These are phyloP conservation scores for Ibidorhyncha struthersii DNA, from an alignment of 2,113 vertebrate genomes.

Conservation along the genomic window DNA sequence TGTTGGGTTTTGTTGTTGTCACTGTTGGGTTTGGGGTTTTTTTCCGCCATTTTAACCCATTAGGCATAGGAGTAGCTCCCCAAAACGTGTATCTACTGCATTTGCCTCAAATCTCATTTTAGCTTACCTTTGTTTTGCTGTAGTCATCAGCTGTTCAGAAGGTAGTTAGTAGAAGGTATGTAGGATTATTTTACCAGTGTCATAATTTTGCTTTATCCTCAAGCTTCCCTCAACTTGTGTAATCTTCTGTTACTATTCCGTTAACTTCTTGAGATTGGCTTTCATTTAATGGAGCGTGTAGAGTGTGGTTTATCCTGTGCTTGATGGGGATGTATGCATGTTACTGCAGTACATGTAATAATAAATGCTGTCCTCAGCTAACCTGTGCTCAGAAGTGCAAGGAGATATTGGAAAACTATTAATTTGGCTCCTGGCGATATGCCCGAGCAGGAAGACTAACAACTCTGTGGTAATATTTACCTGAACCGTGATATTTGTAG, in stretches of 20 bases:
- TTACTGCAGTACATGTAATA: background rate
- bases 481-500: background rate
- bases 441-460: background rate
- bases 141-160: background rate
- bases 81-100: background rate
- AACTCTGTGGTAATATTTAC: background rate
- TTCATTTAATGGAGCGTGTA: background rate
- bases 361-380: background rate
- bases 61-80: fast-evolving
- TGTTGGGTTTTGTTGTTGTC: background rate
- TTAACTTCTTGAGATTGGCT: background rate
- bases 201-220: background rate
- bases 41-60: background rate
- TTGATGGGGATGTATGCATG: background rate
- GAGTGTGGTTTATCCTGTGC: background rate
- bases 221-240: background rate
- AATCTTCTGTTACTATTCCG: background rate
- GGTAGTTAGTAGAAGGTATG: background rate
- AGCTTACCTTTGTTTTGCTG: background rate
- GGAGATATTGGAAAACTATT: background rate
- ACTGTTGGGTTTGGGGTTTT: no score
- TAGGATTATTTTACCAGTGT: background rate
- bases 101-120: background rate
- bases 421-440: background rate
- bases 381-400: background rate